Evolutionary conservation across 2,113 vertebrate species (phyloP).

Genomic region (Macaca mulatta): DNA sequence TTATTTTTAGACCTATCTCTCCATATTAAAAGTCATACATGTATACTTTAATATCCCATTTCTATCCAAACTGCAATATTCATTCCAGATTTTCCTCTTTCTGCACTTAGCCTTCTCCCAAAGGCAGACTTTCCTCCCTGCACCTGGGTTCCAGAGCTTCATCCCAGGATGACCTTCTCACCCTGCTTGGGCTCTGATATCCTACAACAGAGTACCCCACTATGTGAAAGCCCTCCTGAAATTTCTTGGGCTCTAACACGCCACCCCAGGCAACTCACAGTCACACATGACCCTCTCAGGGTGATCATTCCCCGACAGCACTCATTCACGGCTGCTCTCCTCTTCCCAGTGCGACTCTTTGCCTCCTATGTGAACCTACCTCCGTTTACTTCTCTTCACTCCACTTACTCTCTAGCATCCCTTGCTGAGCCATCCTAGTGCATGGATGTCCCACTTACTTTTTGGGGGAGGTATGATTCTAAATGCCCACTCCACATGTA

Average conservation of each 20-base stretch:
- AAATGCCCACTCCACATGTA: not conserved
- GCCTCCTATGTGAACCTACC: not conserved
- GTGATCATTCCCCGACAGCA: too few species aligned
- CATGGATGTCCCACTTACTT: not conserved
- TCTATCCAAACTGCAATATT: not conserved
- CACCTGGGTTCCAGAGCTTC: not conserved
- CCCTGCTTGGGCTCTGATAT: too few species aligned
- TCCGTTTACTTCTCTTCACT: not conserved
- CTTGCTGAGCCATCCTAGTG: accelerated
- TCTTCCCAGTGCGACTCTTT: not conserved
- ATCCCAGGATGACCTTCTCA: not conserved
- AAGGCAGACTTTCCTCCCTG: not conserved
- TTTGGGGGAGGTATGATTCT: not conserved
- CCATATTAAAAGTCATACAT: not conserved
- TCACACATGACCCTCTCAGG: accelerated
- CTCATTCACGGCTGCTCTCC: accelerated
- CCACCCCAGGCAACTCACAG: accelerated
- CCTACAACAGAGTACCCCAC: not conserved
- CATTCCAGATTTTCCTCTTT: not conserved
- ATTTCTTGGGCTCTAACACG: too few species aligned
- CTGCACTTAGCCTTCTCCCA: not conserved
- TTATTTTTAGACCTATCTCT: not conserved
- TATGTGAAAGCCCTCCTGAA: not conserved
- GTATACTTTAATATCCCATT: not conserved
- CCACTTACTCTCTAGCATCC: not conserved